Percentiles rank a stretch among this genome's conserved stretches.
Evolutionary conservation across 2,888 invertebrate genomes (phyloP).

Genomic region (Parapristionchus giblindavisi): DNA sequence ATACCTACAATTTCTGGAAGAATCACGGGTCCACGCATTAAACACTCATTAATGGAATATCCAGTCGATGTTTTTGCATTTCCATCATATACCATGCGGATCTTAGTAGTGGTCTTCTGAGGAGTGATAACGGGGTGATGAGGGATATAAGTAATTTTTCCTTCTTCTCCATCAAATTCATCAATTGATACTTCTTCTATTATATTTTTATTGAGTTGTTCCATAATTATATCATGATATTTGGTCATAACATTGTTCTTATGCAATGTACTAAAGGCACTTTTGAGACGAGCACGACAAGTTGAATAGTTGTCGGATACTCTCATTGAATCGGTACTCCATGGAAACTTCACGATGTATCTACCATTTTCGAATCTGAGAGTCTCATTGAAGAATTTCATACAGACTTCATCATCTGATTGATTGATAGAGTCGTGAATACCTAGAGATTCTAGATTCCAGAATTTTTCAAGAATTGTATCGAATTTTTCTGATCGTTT

Average conservation of each 20-base stretch:
- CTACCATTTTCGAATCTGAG: not conserved
- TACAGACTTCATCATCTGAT: not conserved
- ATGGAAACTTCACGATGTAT: not conserved
- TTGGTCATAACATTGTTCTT: not conserved
- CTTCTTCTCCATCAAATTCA: not conserved
- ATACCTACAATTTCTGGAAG: conserved; percentile 24
- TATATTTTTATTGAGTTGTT: not conserved
- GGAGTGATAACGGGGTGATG: conserved; percentile 8
- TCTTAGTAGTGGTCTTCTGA: not conserved
- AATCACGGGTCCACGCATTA: conserved; percentile 37
- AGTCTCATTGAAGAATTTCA: not conserved
- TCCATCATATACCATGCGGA: not conserved
- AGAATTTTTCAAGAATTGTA: not conserved
- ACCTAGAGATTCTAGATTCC: not conserved
- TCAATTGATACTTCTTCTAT: not conserved
- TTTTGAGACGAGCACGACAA: not conserved
- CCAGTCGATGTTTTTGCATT: not conserved
- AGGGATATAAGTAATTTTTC: not conserved
- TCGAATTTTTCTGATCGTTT: too few species aligned
- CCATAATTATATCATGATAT: not conserved
- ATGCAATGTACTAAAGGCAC: not conserved
- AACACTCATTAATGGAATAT: conserved; percentile 28
- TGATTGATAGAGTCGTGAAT: not conserved
- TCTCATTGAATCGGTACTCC: not conserved
- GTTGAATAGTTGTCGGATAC: not conserved